These are phyloP conservation scores for Aspidiotus destructor DNA, from an alignment of 2,888 invertebrate genomes.

Conservation along the genomic window DNA sequence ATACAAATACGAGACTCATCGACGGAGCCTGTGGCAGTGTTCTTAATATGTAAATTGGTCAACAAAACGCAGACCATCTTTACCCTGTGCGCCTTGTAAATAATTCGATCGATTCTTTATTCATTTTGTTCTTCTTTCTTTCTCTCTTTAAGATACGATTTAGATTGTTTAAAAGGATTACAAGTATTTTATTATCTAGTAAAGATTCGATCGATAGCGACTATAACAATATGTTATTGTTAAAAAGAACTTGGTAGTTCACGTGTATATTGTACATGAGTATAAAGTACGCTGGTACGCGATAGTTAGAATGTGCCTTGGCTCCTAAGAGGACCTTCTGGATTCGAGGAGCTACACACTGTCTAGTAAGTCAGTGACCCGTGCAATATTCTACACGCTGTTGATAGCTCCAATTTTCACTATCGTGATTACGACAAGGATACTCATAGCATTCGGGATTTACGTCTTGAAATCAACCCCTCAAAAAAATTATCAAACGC, in stretches of 20 bases:
- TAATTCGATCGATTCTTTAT: slow-evolving; percentile 26
- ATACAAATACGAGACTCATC: slow-evolving; percentile 3
- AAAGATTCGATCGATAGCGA: slow-evolving; percentile 29
- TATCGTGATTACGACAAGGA: no score
- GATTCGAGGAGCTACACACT: no score
- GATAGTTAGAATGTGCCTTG: not conserved
- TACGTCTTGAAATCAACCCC: no score
- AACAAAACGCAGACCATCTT: slow-evolving; percentile 26
- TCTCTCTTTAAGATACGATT: not conserved
- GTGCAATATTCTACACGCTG: no score
- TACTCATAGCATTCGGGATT: no score
- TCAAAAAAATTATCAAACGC: no score
- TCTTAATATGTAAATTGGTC: slow-evolving; percentile 25
- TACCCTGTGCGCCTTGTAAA: slow-evolving; percentile 17
- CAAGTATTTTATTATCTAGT: slow-evolving; percentile 31
- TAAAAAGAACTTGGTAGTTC: slow-evolving; percentile 5
- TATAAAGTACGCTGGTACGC: not conserved
- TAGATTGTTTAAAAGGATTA: slow-evolving; percentile 31
- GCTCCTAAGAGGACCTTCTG: no score
- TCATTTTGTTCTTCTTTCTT: slow-evolving; percentile 7
- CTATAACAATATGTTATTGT: slow-evolving; percentile 30
- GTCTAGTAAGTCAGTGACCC: no score
- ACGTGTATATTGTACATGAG: not conserved
- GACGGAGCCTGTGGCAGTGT: slow-evolving; percentile 7
- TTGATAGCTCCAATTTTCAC: no score